These are phyloP conservation scores for Polymixis flavicincta DNA, from an alignment of 2,888 invertebrate genomes.

Conservation along the genomic window DNA sequence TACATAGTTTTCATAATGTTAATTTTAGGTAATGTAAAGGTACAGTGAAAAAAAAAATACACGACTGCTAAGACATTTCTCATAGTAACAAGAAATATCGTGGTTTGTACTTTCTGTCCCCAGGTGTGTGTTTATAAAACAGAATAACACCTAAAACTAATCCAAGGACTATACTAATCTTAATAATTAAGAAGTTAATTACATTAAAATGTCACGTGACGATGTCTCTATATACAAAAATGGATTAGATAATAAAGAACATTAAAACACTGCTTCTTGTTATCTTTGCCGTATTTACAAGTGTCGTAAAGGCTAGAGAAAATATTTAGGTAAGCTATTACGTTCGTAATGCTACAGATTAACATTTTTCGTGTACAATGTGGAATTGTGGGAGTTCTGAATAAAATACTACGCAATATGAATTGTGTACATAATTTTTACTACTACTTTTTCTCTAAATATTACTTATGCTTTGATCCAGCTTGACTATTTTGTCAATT, in stretches of 20 bases:
- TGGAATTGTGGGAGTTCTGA: conserved; percentile 11
- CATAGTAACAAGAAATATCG: neutral
- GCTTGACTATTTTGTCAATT: neutral
- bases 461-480: neutral
- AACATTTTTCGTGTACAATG: conserved; percentile 28
- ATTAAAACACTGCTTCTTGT: conserved; percentile 58
- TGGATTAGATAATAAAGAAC: conserved; percentile 55
- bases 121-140: neutral
- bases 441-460: neutral
- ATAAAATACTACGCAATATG: neutral
- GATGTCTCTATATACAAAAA: conserved; percentile 32
- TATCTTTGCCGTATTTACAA: conserved; percentile 60
- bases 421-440: no score
- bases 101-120: no score
- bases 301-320: conserved; percentile 51
- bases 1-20: neutral
- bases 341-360: conserved; percentile 45
- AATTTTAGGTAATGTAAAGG: neutral
- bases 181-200: conserved; percentile 42
- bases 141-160: conserved; percentile 26
- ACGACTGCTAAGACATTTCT: neutral
- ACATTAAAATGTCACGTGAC: conserved; percentile 35
- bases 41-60: neutral
- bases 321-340: conserved; percentile 62
- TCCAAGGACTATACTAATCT: conserved; percentile 44